Percentiles rank a stretch among this genome's conserved stretches.
These are phyloP conservation scores for Ochlodes sylvanus DNA, from an alignment of 2,888 invertebrate species.

Conservation along the genomic window DNA sequence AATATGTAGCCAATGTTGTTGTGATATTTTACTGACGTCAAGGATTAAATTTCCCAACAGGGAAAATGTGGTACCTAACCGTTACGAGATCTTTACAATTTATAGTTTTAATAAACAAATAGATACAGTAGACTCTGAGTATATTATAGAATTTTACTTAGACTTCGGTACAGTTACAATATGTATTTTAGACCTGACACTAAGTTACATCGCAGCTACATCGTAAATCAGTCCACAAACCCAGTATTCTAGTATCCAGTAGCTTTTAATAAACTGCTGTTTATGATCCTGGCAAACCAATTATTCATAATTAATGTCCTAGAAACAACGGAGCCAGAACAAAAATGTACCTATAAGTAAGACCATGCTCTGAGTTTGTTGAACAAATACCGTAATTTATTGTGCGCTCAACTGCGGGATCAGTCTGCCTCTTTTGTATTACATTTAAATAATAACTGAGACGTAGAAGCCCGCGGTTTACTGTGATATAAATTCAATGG, in stretches of 20 bases:
- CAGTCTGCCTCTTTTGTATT: conserved; percentile 56
- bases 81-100: background rate
- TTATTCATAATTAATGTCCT: conserved; percentile 34
- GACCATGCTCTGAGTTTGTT: conserved; percentile 44
- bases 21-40: conserved; percentile 43
- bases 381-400: conserved; percentile 59
- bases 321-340: conserved; percentile 26
- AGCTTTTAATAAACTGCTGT: conserved; percentile 34
- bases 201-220: conserved; percentile 26
- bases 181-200: conserved; percentile 3
- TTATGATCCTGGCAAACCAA: conserved; percentile 16
- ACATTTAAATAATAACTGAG: conserved; percentile 46
- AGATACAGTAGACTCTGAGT: too few species aligned
- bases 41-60: conserved; percentile 25
- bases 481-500: conserved; percentile 27
- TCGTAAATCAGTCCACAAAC: conserved; percentile 35
- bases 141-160: too few species aligned
- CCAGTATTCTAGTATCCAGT: conserved; percentile 29
- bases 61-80: background rate
- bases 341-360: conserved; percentile 36
- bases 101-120: conserved; percentile 1
- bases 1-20: conserved; percentile 31
- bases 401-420: conserved; percentile 61
- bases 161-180: too few species aligned
- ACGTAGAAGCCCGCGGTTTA: conserved; percentile 12